A percentile compares a stretch with the other conserved stretches of the same genome.
These are phyloP conservation scores for Cryptotermes secundus DNA, from an alignment of 1,140 invertebrate species.

Conservation along the genomic window DNA sequence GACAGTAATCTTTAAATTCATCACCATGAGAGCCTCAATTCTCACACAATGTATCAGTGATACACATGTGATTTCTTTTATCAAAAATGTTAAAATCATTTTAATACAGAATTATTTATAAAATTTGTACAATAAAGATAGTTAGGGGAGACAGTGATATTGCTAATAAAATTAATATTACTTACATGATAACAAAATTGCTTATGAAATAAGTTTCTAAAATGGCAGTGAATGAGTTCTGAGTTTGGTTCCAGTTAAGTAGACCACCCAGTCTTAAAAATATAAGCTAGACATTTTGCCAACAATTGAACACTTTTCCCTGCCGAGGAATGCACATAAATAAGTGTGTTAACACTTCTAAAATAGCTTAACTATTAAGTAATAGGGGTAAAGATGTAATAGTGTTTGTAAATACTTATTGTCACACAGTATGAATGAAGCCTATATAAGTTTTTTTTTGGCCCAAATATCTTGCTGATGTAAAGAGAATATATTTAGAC, in stretches of 20 bases:
- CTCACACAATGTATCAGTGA: no score
- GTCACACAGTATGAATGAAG: no score
- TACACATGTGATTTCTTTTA: no score
- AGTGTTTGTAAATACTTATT: background rate
- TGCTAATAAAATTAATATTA: background rate
- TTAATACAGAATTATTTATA: conserved; percentile 13
- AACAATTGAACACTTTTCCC: background rate
- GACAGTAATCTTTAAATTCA: no score
- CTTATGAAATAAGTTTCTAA: background rate
- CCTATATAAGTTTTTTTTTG: no score
- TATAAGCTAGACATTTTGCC: background rate
- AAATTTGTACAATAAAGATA: conserved; percentile 4
- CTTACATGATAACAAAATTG: background rate
- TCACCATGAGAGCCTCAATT: no score
- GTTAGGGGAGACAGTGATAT: background rate
- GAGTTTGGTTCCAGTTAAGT: background rate
- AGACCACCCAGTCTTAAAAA: background rate
- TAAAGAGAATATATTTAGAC: no score
- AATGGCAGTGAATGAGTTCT: conserved; percentile 12
- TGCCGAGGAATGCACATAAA: background rate
- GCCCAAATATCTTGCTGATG: no score
- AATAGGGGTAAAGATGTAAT: background rate
- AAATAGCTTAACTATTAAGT: background rate
- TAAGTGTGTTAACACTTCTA: background rate
- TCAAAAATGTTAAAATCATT: background rate